Evolutionary conservation across 2,113 vertebrate species (phyloP), one percentile per base, ranked within the genome.

Genomic region (Lagopus muta): DNA sequence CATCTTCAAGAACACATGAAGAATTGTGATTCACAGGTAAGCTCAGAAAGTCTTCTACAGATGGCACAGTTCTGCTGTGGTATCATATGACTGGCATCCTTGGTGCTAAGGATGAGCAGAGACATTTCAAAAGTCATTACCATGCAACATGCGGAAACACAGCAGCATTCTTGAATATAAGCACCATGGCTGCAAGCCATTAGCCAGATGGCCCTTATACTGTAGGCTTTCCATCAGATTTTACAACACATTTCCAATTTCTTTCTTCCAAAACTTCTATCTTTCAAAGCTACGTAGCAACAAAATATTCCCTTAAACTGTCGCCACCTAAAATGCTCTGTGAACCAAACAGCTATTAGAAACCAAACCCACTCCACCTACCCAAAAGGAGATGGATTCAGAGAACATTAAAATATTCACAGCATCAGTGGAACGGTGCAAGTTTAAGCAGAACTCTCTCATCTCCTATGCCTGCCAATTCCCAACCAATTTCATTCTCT

Each of bases 81-180:
- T 45, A 64, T 93, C 20, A 5, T 6, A 22, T 0, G 10, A 67
- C 32, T 75, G 0, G 0, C 21, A 19, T 66, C 19, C 60, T 77
- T 57, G 24, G 10, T 45, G 19, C 57, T 69, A 15, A 32, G 81
- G 58, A 11, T 36, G 15, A 84, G 42, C 69, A 71, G 47, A 64
- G 47, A 78, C 42, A 38, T 88, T 84, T 72, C 25, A 84, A 47
- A 86, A 94, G 48, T 81, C 34, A 38, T 28, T 20, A 0, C 25
- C n/a, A 24, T 2, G 4, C 28, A 74, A 64, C 50, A 47, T 6
- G 30, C 11, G 58, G 88, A 88, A 50, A 71, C 0, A 4, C 15
- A 43, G 50, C 55, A n/a, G 50, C 4, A 1, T 43, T 66, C 57
- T 43, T 50, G 60, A n/a, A 10, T 61, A 83, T 6, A 58, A 83